phyloP scores from a whole-genome alignment of 2,888 invertebrate species.

The Clanis bilineata region DNA sequence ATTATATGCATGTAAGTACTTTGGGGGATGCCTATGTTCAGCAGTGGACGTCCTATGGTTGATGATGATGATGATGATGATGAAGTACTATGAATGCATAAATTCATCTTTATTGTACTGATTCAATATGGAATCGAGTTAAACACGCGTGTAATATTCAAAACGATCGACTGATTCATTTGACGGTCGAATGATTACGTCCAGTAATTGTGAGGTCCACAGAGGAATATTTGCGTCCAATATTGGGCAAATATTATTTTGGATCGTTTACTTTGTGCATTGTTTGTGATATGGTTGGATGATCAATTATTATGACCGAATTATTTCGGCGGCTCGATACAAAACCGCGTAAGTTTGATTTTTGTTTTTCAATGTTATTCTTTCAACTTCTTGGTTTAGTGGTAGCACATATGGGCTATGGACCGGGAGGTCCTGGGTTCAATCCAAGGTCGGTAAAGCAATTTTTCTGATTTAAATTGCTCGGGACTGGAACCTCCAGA shows the following conservation, averaged over 20 bases:
- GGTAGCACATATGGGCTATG: too few relatives aligned
- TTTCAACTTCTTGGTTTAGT: too few relatives aligned
- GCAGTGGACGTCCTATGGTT: too few relatives aligned
- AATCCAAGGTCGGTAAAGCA: too few relatives aligned
- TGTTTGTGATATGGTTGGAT: not conserved
- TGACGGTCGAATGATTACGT: conserved; percentile 4
- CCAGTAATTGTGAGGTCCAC: conserved; percentile 7
- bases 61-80: too few relatives aligned
- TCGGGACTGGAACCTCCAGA: too few relatives aligned
- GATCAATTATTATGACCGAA: not conserved
- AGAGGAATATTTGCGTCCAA: conserved; percentile 14
- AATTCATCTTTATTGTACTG: not conserved
- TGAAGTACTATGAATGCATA: not conserved
- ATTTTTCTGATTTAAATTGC: too few relatives aligned
- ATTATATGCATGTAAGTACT: too few relatives aligned
- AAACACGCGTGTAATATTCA: conserved; percentile 2
- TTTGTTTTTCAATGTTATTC: too few relatives aligned
- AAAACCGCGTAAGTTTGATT: not conserved
- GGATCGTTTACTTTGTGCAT: conserved; percentile 12
- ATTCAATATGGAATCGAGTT: not conserved
- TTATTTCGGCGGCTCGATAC: not conserved
- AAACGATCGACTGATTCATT: conserved; percentile 13
- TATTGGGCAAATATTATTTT: conserved; percentile 16
- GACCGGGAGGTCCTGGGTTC: too few relatives aligned
- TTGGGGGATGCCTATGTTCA: too few relatives aligned